Evolutionary conservation across 1,140 invertebrate genomes (phyloP).

Genomic region (Samia ricini): DNA sequence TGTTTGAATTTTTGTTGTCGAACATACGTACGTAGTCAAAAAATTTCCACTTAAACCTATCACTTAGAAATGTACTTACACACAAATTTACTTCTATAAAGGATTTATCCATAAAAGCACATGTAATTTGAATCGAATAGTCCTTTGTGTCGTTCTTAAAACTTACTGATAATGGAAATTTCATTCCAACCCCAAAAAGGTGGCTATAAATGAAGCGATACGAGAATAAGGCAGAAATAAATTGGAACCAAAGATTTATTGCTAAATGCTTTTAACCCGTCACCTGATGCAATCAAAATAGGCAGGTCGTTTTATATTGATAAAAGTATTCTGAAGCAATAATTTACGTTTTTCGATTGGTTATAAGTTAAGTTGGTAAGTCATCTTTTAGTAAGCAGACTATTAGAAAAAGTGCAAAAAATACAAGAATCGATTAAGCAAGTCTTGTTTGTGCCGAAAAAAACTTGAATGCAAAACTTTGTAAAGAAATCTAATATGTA

Average conservation of each 20-base stretch:
- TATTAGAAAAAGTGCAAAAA: conserved; percentile 16
- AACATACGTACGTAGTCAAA: neutral
- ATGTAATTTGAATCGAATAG: conserved; percentile 48
- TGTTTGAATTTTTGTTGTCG: too few relatives aligned
- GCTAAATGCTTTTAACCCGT: conserved; percentile 53
- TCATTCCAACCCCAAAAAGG: conserved; percentile 33
- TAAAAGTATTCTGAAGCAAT: conserved; percentile 1
- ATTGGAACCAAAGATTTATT: conserved; percentile 51
- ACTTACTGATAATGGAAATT: conserved; percentile 45
- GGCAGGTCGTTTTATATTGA: conserved; percentile 2
- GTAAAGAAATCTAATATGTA: conserved; percentile 40
- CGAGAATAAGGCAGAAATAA: conserved; percentile 51
- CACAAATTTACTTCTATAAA: neutral
- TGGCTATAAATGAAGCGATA: conserved; percentile 48
- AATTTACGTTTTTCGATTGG: neutral
- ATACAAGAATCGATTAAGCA: conserved; percentile 17
- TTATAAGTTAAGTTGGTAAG: too few relatives aligned
- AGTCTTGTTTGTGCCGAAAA: neutral
- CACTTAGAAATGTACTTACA: neutral
- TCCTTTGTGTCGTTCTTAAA: conserved; percentile 41
- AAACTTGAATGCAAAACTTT: conserved; percentile 40
- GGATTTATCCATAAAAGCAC: neutral
- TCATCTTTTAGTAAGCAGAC: neutral
- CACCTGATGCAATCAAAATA: conserved; percentile 26
- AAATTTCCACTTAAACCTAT: neutral